Conservation (phyloP, 2,888 invertebrate genomes). For the Drosophila melanocephala region DNA sequence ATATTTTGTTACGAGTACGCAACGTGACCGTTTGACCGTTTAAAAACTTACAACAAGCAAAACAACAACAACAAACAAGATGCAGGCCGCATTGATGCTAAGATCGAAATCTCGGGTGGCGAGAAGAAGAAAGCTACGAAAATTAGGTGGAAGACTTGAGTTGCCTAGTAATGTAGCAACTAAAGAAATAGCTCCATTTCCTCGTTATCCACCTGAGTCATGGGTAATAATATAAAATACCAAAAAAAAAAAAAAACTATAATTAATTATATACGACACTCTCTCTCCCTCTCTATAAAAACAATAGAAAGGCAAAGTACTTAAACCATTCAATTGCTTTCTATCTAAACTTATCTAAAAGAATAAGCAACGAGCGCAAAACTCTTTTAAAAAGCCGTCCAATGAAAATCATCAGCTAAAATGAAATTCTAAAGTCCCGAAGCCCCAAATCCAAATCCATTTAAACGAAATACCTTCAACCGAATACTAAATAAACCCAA, state of each 20-base stretch:
- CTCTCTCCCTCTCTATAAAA: slow-evolving; percentile 64
- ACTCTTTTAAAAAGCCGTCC: slow-evolving; percentile 61
- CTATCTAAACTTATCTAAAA: slow-evolving; percentile 34
- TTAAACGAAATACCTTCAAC: slow-evolving; percentile 35
- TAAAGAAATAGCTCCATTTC: slow-evolving; percentile 94
- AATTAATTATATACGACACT: slow-evolving; percentile 70
- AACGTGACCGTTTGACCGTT: slow-evolving; percentile 41
- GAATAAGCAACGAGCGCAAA: slow-evolving; percentile 66
- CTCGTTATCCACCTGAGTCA: slow-evolving; percentile 93
- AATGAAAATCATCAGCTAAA: slow-evolving; percentile 73
- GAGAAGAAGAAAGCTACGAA: slow-evolving; percentile 91
- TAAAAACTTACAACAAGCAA: slow-evolving; percentile 51
- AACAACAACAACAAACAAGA: slow-evolving; percentile 85
- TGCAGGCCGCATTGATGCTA: slow-evolving; percentile 97
- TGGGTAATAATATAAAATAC: slow-evolving; percentile 87
- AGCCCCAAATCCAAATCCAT: slow-evolving; percentile 23
- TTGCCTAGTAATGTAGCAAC: slow-evolving; percentile 95
- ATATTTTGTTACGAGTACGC: slow-evolving; percentile 31
- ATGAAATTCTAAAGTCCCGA: slow-evolving; percentile 57
- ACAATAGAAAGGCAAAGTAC: slow-evolving; percentile 54
- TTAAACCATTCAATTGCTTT: slow-evolving; percentile 43
- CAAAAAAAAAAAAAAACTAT: slow-evolving; percentile 76
- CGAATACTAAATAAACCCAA: slow-evolving; percentile 23
- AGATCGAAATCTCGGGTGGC: slow-evolving; percentile 95
- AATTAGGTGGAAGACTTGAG: slow-evolving; percentile 91